phyloP scores from a whole-genome alignment of 2,797 vertebrate species.

The Gadopsis bispinosus region DNA sequence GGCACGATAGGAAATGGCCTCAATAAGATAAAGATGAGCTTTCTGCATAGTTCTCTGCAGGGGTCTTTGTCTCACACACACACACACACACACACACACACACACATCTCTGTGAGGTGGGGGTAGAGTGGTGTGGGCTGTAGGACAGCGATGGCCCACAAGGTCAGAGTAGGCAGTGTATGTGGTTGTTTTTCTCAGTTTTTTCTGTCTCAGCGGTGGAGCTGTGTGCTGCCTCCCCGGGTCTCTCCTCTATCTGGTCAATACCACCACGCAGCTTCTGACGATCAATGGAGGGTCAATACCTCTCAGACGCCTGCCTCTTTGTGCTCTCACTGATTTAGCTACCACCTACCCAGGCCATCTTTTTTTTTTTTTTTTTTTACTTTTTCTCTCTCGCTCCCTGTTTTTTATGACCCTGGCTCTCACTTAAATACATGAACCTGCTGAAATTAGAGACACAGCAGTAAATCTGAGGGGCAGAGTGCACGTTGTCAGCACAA shows the following conservation, averaged over 20 bases:
- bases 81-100: conserved; percentile 36
- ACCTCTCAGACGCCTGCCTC: conserved; percentile 89
- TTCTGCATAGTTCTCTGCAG: conserved; percentile 74
- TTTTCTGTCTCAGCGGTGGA: conserved; percentile 77
- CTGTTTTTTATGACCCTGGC: conserved; percentile 76
- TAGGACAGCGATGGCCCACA: conserved; percentile 81
- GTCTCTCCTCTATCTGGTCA: conserved; percentile 88
- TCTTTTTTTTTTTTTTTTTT: conserved; percentile 61
- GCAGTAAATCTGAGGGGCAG: conserved; percentile 78
- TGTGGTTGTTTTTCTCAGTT: conserved; percentile 82
- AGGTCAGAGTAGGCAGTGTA: conserved; percentile 83
- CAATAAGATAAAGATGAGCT: conserved; percentile 74
- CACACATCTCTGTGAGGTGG: conserved; percentile 51
- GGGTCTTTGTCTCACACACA: conserved; percentile 57
- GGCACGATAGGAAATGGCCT: conserved; percentile 75
- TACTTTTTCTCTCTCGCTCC: conserved; percentile 54
- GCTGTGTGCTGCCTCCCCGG: conserved; percentile 82
- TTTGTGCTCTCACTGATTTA: conserved; percentile 89
- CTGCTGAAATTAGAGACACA: conserved; percentile 80
- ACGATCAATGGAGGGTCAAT: conserved; percentile 88
- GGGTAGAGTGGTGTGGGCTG: conserved; percentile 74
- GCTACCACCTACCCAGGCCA: conserved; percentile 84
- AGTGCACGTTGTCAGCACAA: conserved; percentile 65
- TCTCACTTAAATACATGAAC: conserved; percentile 82
- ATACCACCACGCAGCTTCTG: conserved; percentile 86